Evolutionary conservation across 2,888 invertebrate species (phyloP).

Genomic region (Phalera bucephala): DNA sequence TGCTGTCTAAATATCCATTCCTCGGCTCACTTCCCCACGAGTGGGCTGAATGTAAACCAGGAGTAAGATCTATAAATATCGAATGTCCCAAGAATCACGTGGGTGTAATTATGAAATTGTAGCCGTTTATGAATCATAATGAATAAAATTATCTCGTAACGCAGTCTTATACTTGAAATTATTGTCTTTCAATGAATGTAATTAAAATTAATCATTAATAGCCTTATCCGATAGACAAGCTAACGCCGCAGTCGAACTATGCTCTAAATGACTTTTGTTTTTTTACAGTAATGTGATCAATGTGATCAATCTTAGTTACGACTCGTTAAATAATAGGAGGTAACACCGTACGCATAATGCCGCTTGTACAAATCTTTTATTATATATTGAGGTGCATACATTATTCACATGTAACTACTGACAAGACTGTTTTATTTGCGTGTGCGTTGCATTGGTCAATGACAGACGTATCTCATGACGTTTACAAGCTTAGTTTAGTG

Average conservation of each 20-base stretch:
- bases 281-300: conserved; percentile 26
- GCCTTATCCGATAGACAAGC: conserved; percentile 34
- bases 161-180: conserved; percentile 32
- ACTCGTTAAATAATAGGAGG: conserved; percentile 7
- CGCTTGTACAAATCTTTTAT: conserved; percentile 3
- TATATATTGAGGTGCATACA: too few relatives aligned
- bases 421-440: not conserved
- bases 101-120: conserved; percentile 27
- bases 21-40: too few relatives aligned
- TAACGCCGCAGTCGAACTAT: conserved; percentile 26
- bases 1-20: too few relatives aligned
- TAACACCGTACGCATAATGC: conserved; percentile 14
- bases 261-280: conserved; percentile 24
- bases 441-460: not conserved
- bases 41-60: too few relatives aligned
- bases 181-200: conserved; percentile 30
- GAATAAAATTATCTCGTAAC: conserved; percentile 29
- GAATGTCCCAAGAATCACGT: conserved; percentile 27
- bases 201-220: conserved; percentile 22
- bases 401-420: not conserved
- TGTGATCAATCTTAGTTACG: conserved; percentile 15
- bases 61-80: conserved; percentile 29
- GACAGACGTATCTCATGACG: too few relatives aligned
- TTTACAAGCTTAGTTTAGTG: conserved; percentile 4
- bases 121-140: conserved; percentile 27